These are phyloP conservation scores for Damaliscus lunatus DNA, from an alignment of 2,113 vertebrate species.

Conservation along the genomic window DNA sequence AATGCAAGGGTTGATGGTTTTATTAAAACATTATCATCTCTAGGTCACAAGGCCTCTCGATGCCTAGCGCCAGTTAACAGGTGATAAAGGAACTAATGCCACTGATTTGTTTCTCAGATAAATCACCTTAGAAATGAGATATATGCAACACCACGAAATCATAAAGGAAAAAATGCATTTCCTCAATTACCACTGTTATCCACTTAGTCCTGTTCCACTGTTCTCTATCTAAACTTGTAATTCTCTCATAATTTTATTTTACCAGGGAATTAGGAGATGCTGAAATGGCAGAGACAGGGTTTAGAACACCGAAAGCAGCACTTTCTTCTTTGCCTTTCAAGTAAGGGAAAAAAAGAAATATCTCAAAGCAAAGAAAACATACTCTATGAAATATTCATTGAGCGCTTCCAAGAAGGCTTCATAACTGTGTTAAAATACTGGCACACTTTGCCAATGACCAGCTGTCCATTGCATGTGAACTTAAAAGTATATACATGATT, in stretches of 20 bases:
- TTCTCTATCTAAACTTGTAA: constrained; percentile 47
- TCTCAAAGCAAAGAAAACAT: neutral
- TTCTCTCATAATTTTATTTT: constrained; percentile 27
- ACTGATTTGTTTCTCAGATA: constrained; percentile 61
- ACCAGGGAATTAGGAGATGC: neutral
- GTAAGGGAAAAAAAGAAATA: neutral
- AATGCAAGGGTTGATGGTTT: neutral
- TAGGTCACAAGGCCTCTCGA: neutral
- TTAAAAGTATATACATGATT: constrained; percentile 62
- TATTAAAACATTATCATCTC: neutral
- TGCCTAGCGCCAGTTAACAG: neutral
- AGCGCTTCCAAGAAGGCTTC: neutral
- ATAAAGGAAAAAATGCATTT: neutral
- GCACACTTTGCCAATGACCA: constrained; percentile 40
- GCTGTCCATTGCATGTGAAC: constrained; percentile 36
- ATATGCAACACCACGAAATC: neutral
- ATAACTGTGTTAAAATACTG: neutral
- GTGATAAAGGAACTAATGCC: constrained; percentile 49
- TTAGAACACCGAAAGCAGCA: neutral
- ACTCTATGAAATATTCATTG: constrained; percentile 10
- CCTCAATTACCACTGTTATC: neutral
- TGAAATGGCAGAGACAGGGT: neutral
- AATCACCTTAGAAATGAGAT: constrained; percentile 59
- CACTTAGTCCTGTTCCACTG: constrained; percentile 50
- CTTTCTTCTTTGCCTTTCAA: neutral